Base-by-base conservation (phyloP, 2,797 vertebrate genomes). In the Holocentrus rufus region DNA sequence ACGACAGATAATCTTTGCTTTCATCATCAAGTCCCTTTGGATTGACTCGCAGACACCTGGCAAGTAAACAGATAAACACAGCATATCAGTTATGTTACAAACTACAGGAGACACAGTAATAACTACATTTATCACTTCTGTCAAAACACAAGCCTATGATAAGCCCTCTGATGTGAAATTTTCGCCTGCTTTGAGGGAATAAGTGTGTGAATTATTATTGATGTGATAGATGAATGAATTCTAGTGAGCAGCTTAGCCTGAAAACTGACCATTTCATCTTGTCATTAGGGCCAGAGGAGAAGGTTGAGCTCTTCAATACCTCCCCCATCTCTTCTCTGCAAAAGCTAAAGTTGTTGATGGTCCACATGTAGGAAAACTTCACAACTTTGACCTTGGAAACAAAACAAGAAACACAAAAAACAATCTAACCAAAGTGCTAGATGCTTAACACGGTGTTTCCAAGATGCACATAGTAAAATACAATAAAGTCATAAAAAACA, bases 311-410 rank as follows among this genome's bases (percentile, higher is more conserved):
- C 92, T 98, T 99, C 93, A 99, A 93, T 74, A 98, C 97, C 92
- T 99, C 98, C 58, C 98, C 98, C 96, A 98, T 99, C 95, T 99
- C 98, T 92, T 99, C 97, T 89, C 97, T 92, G 90, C 98, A 98
- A 93, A 99, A 99, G 91, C 97, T 99, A 93, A 99, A 99, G 94
- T 98, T 99, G 94, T 97, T 99, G 94, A 99, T 99, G 93, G 97
- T 99, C 98, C 98, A 99, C 97, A 99, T 98, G 90, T 98, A 98
- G 78, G 97, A 99, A 95, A 99, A 98, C 90, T 98, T 98, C 88
- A 99, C 96, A 81, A 99, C 97, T 94, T 98, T 99, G 87, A 99
- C 97, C 97, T 99, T 88, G 83, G 83, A 81, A 86, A 86, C 58
- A 80, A 7, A 65, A 74, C 5, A 68, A 57, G 22, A 85, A 71